Evolutionary conservation across 1,140 invertebrate genomes (phyloP), one percentile per base, ranked within the genome.

Genomic region (Drosophila arizonae): DNA sequence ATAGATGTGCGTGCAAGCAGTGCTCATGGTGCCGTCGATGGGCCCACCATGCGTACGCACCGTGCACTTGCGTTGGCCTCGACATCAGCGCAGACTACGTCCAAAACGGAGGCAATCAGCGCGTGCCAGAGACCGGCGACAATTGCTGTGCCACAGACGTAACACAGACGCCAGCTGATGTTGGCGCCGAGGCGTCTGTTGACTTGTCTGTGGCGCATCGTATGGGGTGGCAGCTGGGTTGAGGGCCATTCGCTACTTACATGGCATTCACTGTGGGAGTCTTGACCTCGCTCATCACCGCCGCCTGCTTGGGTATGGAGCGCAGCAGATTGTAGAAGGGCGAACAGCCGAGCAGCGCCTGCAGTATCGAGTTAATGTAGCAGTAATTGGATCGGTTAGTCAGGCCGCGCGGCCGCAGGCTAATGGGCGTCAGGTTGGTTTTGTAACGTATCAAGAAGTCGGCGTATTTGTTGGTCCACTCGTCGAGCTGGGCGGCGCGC

Each of bases 311-410:
- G 6, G 94, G 94, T 76, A 96, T 92, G 46, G 95, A 94, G 77
- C 95, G 95, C 74, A 99, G 92, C 81, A 98, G 93, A 93, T 98
- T 97, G 90, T 97, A 98, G 93, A 99, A 97, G 0, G 97, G 97
- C 15, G 97, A 96, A 92, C 97, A 99, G 26, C 96, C 97, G 0
- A 99, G 93, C 55, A 99, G 92, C 0, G 97, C 97, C 93, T 98
- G 97, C 39, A 97, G 92, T 65, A 96, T 97, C 30, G 97, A 97
- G 93, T 99, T 99, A 28, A 98, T 97, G 87, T 98, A 99, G 92
- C 98, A 99, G 92, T 97, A 98, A 93, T 98, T 99, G 54, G 96
- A 97, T 57, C 95, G 94, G 92, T 99, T 99, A 41, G 95, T 96
- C 13, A 99, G 93, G 9, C 97, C 97, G 60, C 97, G 94, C 0